These are phyloP conservation scores for Dolichotis patagonum DNA, from an alignment of 2,113 vertebrate species.

Conservation along the genomic window DNA sequence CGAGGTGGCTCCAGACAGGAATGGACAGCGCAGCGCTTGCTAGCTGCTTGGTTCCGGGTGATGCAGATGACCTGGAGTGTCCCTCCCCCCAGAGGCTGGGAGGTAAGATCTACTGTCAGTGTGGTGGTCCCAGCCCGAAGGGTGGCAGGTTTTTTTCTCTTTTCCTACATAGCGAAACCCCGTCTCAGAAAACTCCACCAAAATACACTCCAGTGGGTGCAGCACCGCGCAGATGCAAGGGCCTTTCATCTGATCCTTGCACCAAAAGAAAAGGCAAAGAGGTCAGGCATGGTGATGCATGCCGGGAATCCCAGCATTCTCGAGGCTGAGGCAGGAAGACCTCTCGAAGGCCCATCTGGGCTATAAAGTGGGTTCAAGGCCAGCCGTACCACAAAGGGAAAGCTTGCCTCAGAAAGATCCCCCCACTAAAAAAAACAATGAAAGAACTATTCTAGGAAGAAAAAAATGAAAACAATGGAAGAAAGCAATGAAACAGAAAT, in stretches of 20 bases:
- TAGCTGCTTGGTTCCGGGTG: too few species aligned
- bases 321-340: background rate
- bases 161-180: background rate
- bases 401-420: background rate
- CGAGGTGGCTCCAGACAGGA: background rate
- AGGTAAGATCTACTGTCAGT: background rate
- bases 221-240: too few species aligned
- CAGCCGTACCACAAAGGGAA: background rate
- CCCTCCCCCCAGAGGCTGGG: too few species aligned
- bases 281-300: accelerated
- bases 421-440: too few species aligned
- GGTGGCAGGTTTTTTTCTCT: background rate
- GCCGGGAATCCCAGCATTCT: background rate
- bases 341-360: background rate
- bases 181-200: background rate
- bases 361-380: too few species aligned
- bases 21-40: background rate
- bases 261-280: background rate
- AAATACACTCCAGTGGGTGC: background rate
- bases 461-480: background rate
- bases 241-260: background rate
- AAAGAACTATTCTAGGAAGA: background rate
- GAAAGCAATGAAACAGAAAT: background rate
- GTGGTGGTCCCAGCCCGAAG: too few species aligned
- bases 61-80: background rate